Base-by-base conservation (phyloP, 2,113 vertebrate genomes). In the Hepsetus odoe region DNA sequence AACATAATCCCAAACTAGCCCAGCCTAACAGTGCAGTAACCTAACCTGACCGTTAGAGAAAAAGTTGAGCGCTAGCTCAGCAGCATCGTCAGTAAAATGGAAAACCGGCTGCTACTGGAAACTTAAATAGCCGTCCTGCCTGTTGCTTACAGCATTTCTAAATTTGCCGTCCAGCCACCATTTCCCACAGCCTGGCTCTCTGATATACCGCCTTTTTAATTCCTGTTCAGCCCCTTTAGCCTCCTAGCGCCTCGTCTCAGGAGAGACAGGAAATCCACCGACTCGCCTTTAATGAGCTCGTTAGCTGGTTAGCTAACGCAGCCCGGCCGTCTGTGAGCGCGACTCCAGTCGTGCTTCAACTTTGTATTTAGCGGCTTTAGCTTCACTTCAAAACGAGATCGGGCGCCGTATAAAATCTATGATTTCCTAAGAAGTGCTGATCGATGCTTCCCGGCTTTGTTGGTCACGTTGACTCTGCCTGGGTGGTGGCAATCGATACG, bases 391-490 rank as follows among this genome's bases (percentile, higher is more conserved):
- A 55, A 44, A 22, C 6, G 22, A 24, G 35, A 32, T 32, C 22
- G 20, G 30, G 32, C n/a, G 24, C 18, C 53, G 6, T 74, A 12
- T 61, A 33, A 55, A 44, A 74, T 24, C 61, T 53, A 13, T 33
- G 18, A 16, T 35, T 77, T 82, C 46, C 24, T 53, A 46, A 22
- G 20, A 51, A 35, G 26, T 24, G 77, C 56, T 73, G 77, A 74
- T 80, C 77, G 77, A 74, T 76, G 64, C 24, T 58, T 76, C 24
- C 68, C 72, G 80, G 46, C 67, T 71, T 35, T 49, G 74, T 76
- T 30, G 33, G 56, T 83, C 74, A 83, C 66, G 32, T 80, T 78
- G 70, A 68, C 75, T 77, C 18, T 55, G 33, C 22, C 77, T 40
- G 67, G 68, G 35, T 72, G 53, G 71, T 77, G 76, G 46, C 64